Conservation (phyloP, 2,888 invertebrate genomes). For the Tetanocera ferruginea region DNA sequence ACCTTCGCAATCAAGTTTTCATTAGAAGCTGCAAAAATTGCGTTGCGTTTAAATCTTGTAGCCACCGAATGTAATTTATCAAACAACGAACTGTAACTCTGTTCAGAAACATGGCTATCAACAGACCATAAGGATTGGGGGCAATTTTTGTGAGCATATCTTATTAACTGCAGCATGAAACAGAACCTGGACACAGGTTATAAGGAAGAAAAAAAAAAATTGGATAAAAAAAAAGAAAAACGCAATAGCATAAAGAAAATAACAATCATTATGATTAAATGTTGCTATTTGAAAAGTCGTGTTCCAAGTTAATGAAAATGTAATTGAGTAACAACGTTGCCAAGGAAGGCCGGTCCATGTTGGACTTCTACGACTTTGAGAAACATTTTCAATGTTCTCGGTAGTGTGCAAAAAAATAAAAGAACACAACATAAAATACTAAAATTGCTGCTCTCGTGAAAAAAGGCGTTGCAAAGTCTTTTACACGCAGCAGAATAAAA, state of each 20-base stretch:
- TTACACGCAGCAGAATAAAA: too few relatives aligned
- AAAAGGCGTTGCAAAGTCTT: too few relatives aligned
- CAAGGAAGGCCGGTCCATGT: conserved; percentile 1
- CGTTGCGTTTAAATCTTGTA: background rate
- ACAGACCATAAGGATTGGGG: background rate
- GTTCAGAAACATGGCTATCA: background rate
- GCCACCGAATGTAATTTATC: conserved; percentile 33
- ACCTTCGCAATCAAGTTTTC: conserved; percentile 28
- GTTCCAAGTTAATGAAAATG: conserved; percentile 71
- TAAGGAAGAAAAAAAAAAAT: background rate
- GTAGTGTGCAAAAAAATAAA: too few relatives aligned
- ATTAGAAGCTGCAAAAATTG: conserved; percentile 7
- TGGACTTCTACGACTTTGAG: too few relatives aligned
- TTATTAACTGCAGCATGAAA: background rate
- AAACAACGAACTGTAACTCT: background rate
- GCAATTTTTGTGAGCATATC: background rate
- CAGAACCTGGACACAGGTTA: background rate
- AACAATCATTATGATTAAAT: conserved; percentile 71
- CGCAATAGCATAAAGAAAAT: conserved; percentile 52
- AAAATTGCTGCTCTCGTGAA: too few relatives aligned
- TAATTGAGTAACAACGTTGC: conserved; percentile 69
- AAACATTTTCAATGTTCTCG: too few relatives aligned
- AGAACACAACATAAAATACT: too few relatives aligned
- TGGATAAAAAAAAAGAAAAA: background rate
- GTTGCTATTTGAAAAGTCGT: conserved; percentile 69